Evolutionary conservation across 2,113 vertebrate genomes (phyloP), one percentile per base, ranked within the genome.

Genomic region (Empidonax traillii): DNA sequence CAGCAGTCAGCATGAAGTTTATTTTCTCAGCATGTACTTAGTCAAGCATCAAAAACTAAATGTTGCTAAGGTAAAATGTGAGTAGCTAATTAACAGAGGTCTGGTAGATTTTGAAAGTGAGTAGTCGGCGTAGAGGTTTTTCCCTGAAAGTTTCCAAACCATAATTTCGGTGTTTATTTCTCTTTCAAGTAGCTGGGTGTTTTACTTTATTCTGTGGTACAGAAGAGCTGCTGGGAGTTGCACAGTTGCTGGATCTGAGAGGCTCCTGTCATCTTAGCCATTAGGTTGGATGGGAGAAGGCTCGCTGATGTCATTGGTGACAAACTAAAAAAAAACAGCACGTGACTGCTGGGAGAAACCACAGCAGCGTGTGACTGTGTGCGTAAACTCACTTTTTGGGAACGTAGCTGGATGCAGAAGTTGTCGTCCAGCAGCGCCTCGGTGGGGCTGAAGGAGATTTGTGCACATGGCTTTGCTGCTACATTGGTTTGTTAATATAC

Each of bases 321-420:
- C 15, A 14, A 46, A 14, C 12, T 19, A 5, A 43, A 35, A 24
- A 10, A 10, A 23, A 12, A 27, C 1, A 3, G 53, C 10, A 8
- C 0, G 0, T 1, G 14, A 9, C 23, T 2, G 3, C 35, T 3
- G 17, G 33, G 43, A 12, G n/a, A 31, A 49, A 14, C 6, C 6
- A 28, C 4, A 7, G 35, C 0, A 4, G 11, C 15, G 4, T 1
- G 6, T 22, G 49, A 31, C 25, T 28, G 25, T 7, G 31, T 13
- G 35, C 0, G 2, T 12, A 10, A 3, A 3, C 11, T 19, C 15
- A 2, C 7, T 28, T 8, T 5, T n/a, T 1, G 4, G 9, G 25
- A 31, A 5, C 0, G 19, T 39, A 43, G 59, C 59, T 35, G 33
- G 6, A 5, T 23, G 28, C 2, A 8, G 52, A 23, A 47, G 46